Evolutionary conservation across 2,113 vertebrate genomes (phyloP), one percentile per base, ranked within the genome.

Genomic region (Leptosomus discolor): DNA sequence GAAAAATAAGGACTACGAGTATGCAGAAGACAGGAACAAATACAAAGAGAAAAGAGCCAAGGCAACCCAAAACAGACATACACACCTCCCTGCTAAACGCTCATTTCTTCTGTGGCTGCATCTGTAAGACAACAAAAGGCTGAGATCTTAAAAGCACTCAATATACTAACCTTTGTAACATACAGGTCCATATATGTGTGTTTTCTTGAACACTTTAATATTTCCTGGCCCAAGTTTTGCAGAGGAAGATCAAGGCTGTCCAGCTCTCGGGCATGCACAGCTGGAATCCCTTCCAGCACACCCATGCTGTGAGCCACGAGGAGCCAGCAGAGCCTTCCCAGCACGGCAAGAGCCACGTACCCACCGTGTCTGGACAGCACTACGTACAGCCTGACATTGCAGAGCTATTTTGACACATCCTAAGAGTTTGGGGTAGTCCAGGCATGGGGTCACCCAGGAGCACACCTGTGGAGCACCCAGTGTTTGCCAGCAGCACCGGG

Each of bases 381-480:
- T 56, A 15, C 24, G 1, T 4, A 2, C 1, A 13, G 24, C 4
- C 63, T 13, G 21, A 64, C 26, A 9, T 8, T 1, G 13, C n/a
- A 15, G 50, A 32, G 22, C 1, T 3, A 12, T 32, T n/a, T 57
- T 23, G 34, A 29, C 24, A 27, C 30, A 41, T 22, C 20, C 29
- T 24, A 30, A 15, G n/a, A 11, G 36, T 6, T 4, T 21, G 2
- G 3, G 32, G 34, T 45, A 27, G 45, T 7, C 37, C 3, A 1
- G 58, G 12, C 29, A 12, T 0, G 12, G 57, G 45, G 65, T 57
- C 16, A 83, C 43, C 45, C 18, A 11, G 70, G 2, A 77, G 7
- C 21, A 16, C 1, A 2, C 9, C 5, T 0, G 3, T 3, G 18
- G 50, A 12, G 43, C 9, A 11, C 5, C 17, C 15, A 1, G 17